Percentiles rank a stretch among this genome's conserved stretches.
These are phyloP conservation scores for Apamea anceps DNA, from an alignment of 2,888 invertebrate species.

Conservation along the genomic window DNA sequence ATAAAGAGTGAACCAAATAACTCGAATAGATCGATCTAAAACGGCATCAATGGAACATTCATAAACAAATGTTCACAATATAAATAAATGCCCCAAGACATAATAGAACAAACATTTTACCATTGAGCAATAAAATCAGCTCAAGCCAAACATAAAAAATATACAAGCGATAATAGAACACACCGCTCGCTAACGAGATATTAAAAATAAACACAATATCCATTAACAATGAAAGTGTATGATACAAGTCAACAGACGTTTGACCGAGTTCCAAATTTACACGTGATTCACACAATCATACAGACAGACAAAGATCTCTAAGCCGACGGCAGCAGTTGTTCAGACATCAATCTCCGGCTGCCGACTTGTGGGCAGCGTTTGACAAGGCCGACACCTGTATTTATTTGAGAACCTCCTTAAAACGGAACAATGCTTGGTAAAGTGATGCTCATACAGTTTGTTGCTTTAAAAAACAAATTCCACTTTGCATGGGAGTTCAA, in stretches of 20 bases:
- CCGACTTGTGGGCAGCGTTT: conserved; percentile 75
- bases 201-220: conserved; percentile 67
- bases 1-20: conserved; percentile 43
- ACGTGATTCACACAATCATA: conserved; percentile 73
- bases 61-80: conserved; percentile 52
- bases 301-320: conserved; percentile 73
- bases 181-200: conserved; percentile 60
- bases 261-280: conserved; percentile 79
- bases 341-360: conserved; percentile 72
- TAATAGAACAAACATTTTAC: conserved; percentile 62
- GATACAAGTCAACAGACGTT: conserved; percentile 68
- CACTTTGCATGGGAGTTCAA: conserved; percentile 64
- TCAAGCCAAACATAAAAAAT: conserved; percentile 53
- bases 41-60: conserved; percentile 46
- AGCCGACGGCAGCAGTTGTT: conserved; percentile 74
- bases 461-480: conserved; percentile 61
- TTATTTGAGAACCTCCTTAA: conserved; percentile 71
- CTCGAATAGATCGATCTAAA: conserved; percentile 48
- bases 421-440: conserved; percentile 61
- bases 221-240: conserved; percentile 69
- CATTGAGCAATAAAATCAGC: conserved; percentile 61
- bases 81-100: conserved; percentile 52
- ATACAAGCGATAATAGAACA: conserved; percentile 56
- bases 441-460: conserved; percentile 59
- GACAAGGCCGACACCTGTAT: conserved; percentile 75